Percentiles rank a stretch among this genome's conserved stretches.
These are phyloP conservation scores for Parazoanthus darwini DNA, from an alignment of 92 coral and sea anemone species.

Conservation along the genomic window DNA sequence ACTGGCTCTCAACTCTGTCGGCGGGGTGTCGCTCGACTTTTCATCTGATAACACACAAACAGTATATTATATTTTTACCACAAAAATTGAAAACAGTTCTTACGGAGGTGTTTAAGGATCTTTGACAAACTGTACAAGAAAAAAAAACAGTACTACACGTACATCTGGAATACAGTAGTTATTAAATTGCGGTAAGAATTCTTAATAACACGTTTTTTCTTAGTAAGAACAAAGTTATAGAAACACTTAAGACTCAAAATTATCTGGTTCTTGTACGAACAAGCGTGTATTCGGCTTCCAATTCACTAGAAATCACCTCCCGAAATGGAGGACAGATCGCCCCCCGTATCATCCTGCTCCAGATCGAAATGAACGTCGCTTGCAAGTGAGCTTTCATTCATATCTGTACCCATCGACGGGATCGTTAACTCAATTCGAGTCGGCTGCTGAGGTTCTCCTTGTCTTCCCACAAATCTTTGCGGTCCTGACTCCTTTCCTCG, in stretches of 20 bases:
- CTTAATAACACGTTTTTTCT: too few species aligned
- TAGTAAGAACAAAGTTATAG: too few species aligned
- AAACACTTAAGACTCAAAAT: too few species aligned
- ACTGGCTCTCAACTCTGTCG: too few species aligned
- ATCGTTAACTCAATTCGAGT: slow-evolving; percentile 83
- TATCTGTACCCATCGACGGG: slow-evolving; percentile 69
- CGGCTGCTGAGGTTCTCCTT: slow-evolving; percentile 50
- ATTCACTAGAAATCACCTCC: slow-evolving; percentile 81
- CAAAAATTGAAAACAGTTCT: background rate
- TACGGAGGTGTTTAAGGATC: background rate
- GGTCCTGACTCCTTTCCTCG: slow-evolving; percentile 11
- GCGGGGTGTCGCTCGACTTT: background rate
- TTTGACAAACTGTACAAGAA: background rate
- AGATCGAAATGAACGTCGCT: slow-evolving; percentile 69
- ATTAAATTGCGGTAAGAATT: too few species aligned
- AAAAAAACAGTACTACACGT: too few species aligned
- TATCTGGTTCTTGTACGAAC: background rate
- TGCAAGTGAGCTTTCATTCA: slow-evolving; percentile 58
- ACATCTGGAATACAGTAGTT: too few species aligned
- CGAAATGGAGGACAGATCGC: slow-evolving; percentile 89
- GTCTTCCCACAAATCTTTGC: slow-evolving; percentile 9
- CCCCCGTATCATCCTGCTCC: slow-evolving; percentile 79
- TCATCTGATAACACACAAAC: background rate
- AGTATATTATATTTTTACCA: background rate
- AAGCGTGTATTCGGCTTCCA: background rate